These are phyloP conservation scores for Gisinianus flammeolus DNA, from an alignment of 2,888 invertebrate species.

Conservation along the genomic window DNA sequence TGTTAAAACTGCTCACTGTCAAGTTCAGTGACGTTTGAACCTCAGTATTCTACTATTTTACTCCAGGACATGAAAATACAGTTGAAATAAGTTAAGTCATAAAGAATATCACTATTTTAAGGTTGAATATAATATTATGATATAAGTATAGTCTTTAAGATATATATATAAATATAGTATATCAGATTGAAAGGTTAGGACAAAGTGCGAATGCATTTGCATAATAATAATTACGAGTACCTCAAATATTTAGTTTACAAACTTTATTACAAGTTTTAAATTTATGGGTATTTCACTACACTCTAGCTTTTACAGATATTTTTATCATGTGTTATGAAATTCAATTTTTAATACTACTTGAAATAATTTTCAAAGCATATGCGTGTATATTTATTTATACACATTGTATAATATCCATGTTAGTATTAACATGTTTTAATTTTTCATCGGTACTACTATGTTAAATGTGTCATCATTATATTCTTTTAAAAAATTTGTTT, in stretches of 20 bases:
- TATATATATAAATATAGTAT: constrained; percentile 15
- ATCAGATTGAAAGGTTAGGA: constrained; percentile 16
- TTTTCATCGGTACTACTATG: neutral
- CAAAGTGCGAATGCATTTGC: constrained; percentile 37
- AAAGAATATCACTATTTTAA: neutral
- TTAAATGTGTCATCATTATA: neutral
- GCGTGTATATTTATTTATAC: neutral
- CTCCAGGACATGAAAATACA: constrained; percentile 19
- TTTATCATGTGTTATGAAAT: neutral
- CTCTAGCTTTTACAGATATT: neutral
- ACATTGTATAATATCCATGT: neutral
- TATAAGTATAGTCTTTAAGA: constrained; percentile 16
- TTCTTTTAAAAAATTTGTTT: neutral
- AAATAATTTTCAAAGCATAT: neutral
- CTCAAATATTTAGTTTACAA: constrained; percentile 14
- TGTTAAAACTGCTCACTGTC: constrained; percentile 34
- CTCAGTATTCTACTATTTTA: constrained; percentile 37
- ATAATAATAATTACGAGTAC: constrained; percentile 36
- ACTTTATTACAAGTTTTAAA: neutral
- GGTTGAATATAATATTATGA: constrained; percentile 4
- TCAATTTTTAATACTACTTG: no score
- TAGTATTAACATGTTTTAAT: neutral
- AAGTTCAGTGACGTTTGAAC: constrained; percentile 30
- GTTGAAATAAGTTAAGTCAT: constrained; percentile 14
- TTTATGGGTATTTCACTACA: neutral